Conservation (phyloP, 2,888 invertebrate species). For the Caenorhabditis zanzibari region DNA sequence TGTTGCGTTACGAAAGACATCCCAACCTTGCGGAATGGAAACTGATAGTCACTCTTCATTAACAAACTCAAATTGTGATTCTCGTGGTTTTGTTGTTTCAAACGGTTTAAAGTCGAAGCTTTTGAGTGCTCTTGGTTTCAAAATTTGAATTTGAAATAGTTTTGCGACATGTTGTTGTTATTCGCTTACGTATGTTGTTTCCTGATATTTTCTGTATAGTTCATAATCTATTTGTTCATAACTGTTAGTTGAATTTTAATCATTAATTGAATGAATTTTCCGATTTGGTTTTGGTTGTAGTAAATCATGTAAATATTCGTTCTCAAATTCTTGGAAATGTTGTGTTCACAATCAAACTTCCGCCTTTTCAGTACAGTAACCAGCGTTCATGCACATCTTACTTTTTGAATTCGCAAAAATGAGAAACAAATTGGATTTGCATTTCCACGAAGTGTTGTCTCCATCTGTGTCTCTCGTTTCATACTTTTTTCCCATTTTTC, state of each 20-base stretch:
- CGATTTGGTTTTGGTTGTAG: not conserved
- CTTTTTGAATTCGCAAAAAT: not conserved
- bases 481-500: conserved; percentile 13
- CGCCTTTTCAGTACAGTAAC: not conserved
- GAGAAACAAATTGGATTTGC: not conserved
- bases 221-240: conserved; percentile 12
- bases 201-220: conserved; percentile 5
- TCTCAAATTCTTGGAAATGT: too few species aligned
- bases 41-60: not conserved
- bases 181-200: not conserved
- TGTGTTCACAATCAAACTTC: too few species aligned
- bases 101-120: conserved; percentile 9
- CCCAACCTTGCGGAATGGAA: not conserved
- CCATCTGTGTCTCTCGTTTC: conserved; percentile 5
- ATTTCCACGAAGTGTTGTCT: conserved; percentile 17
- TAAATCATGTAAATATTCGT: not conserved
- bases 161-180: not conserved
- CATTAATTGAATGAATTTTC: not conserved
- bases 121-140: conserved; percentile 17
- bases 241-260: not conserved
- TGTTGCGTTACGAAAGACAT: conserved; percentile 95
- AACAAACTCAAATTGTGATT: not conserved
- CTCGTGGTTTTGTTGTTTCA: not conserved
- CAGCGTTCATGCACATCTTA: not conserved
- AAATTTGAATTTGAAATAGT: not conserved